Evolutionary conservation across 2,113 vertebrate genomes (phyloP), one percentile per base, ranked within the genome.

Genomic region (Rhinolophus sinicus): DNA sequence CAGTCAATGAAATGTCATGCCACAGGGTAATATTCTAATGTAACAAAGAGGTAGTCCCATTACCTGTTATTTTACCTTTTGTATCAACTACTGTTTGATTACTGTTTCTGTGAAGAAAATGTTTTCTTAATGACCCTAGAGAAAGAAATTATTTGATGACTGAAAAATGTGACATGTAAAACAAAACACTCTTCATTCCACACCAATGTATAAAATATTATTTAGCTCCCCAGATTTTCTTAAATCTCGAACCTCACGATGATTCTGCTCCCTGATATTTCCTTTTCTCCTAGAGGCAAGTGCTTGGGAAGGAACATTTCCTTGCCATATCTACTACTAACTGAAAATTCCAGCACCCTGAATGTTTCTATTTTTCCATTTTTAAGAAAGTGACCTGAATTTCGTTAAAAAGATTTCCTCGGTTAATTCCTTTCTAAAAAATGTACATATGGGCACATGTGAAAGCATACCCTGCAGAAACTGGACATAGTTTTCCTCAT

Each of bases 81-180:
- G 6, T 86, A 92, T 77, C 60, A 93, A 88, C 28, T 58, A 80
- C 21, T 73, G 16, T 86, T 83, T 82, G 50, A 89, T 69, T 30
- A 35, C 60, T 81, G 7, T 77, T 90, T 90, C 72, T 69, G 12
- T 14, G 14, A 93, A 62, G n/a, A 88, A 78, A 78, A 75, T 9
- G 35, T 78, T 95, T 78, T 77, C 86, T 52, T 85, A 77, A 90
- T 77, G 70, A 95, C 35, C 60, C 13, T 65, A 84, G 38, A 62
- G 13, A 47, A 95, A 67, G 54, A 95, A 82, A 77, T 64, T 40
- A 94, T 76, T 75, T 93, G 9, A 80, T 88, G 65, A 94, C 70
- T 73, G 52, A 92, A 94, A 97, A 92, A 58, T 54, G 24, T 93
- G 83, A 76, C 52, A 73, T 15, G 22, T 13, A 81, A 64, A 94